Conservation (phyloP, 2,113 vertebrate species). For the Cryptotis parvus region DNA sequence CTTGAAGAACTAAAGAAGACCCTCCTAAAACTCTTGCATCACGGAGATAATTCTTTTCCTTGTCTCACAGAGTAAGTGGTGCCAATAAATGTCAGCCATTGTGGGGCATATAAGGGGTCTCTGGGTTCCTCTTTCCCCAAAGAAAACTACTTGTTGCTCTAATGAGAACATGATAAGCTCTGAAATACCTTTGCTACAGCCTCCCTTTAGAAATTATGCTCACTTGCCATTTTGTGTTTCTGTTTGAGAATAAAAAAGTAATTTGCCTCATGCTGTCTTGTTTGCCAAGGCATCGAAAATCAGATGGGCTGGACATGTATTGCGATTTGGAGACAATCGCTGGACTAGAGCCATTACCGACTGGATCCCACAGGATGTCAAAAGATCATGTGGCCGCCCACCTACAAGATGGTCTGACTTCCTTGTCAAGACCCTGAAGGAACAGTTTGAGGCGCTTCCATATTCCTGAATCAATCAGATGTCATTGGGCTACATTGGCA, state of each 20-base stretch:
- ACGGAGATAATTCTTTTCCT: neutral
- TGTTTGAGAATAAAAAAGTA: slow-evolving; percentile 55
- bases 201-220: slow-evolving; percentile 34
- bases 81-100: neutral
- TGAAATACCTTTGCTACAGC: neutral
- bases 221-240: slow-evolving; percentile 32
- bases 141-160: neutral
- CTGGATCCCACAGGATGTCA: too few relatives aligned
- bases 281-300: too few relatives aligned
- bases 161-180: neutral
- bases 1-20: neutral
- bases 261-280: slow-evolving; percentile 28
- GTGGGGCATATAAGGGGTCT: neutral
- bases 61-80: neutral
- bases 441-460: too few relatives aligned
- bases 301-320: too few relatives aligned
- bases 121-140: neutral
- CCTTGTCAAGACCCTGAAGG: too few relatives aligned
- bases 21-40: neutral
- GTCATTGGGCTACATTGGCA: too few relatives aligned
- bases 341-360: too few relatives aligned
- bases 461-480: too few relatives aligned
- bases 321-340: too few relatives aligned
- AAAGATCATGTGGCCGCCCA: too few relatives aligned
- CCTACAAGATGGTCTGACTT: too few relatives aligned